Conservation (phyloP, 2,797 vertebrate species). For the Synaphobranchus kaupii region DNA sequence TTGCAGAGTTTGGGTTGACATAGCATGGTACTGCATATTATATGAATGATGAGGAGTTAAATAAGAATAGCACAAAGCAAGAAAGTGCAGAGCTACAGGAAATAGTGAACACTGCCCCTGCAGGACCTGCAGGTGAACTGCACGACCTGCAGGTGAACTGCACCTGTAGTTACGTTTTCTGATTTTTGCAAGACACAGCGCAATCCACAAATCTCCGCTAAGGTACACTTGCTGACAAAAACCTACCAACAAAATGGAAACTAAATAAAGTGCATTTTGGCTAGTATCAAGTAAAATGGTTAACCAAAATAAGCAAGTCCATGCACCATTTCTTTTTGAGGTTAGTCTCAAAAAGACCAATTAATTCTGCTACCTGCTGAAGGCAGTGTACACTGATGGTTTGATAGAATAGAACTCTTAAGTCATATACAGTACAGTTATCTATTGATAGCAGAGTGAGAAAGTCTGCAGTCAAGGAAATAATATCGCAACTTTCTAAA, state of each 20-base stretch:
- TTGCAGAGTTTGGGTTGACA: not conserved
- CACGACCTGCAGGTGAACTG: conserved; percentile 53
- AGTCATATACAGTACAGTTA: conserved; percentile 18
- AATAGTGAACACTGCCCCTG: conserved; percentile 49
- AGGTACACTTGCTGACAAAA: conserved; percentile 45
- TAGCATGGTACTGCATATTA: not conserved
- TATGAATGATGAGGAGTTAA: not conserved
- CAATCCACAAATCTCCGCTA: conserved; percentile 13
- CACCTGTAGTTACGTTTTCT: conserved; percentile 37
- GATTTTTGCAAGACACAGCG: conserved; percentile 9
- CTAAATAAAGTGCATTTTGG: conserved; percentile 76
- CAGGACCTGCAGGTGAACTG: conserved; percentile 52
- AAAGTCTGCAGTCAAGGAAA: conserved; percentile 18
- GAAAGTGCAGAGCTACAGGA: not conserved
- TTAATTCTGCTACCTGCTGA: conserved; percentile 13
- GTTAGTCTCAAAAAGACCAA: conserved; percentile 17
- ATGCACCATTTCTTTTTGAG: not conserved
- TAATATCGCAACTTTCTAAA: conserved; percentile 25
- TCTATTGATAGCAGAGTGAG: conserved; percentile 18
- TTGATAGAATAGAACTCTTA: not conserved
- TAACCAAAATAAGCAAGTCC: not conserved
- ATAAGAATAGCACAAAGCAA: not conserved
- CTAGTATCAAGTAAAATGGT: conserved; percentile 44
- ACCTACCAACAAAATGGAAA: conserved; percentile 62
- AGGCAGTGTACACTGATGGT: not conserved